Conservation (phyloP, 2,888 invertebrate species). For the Calameuta filiformis region DNA sequence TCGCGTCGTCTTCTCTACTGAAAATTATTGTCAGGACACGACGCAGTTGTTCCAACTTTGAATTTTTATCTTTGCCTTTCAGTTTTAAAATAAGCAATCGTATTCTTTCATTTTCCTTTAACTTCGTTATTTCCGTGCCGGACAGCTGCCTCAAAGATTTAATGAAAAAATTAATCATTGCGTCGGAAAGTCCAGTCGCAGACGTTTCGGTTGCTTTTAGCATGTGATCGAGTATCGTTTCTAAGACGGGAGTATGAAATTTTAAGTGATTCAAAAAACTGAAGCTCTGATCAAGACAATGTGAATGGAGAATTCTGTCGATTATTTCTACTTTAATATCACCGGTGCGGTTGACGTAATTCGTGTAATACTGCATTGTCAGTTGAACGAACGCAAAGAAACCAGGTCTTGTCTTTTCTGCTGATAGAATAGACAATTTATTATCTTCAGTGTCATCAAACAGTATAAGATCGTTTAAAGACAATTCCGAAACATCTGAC, state of each 20-base stretch:
- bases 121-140: neutral
- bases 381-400: constrained; percentile 46
- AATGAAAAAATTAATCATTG: constrained; percentile 11
- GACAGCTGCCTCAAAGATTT: constrained; percentile 9
- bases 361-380: constrained; percentile 32
- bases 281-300: constrained; percentile 26
- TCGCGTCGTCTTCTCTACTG: neutral
- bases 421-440: constrained; percentile 6
- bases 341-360: constrained; percentile 23
- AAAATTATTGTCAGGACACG: neutral
- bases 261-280: constrained; percentile 29
- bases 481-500: neutral
- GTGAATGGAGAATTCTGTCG: constrained; percentile 26
- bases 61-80: neutral
- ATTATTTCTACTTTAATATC: constrained; percentile 14
- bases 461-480: constrained; percentile 1
- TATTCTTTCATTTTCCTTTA: neutral
- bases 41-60: constrained; percentile 9
- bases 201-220: neutral
- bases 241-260: constrained; percentile 20
- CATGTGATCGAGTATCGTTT: constrained; percentile 23
- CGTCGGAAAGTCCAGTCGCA: constrained; percentile 4
- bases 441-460: constrained; percentile 8
- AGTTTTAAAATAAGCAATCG: neutral
- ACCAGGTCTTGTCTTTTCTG: constrained; percentile 39